A percentile compares a stretch with the other conserved stretches of the same genome.
These are phyloP conservation scores for Megamerina dolium DNA, from an alignment of 2,888 invertebrate genomes.

Conservation along the genomic window DNA sequence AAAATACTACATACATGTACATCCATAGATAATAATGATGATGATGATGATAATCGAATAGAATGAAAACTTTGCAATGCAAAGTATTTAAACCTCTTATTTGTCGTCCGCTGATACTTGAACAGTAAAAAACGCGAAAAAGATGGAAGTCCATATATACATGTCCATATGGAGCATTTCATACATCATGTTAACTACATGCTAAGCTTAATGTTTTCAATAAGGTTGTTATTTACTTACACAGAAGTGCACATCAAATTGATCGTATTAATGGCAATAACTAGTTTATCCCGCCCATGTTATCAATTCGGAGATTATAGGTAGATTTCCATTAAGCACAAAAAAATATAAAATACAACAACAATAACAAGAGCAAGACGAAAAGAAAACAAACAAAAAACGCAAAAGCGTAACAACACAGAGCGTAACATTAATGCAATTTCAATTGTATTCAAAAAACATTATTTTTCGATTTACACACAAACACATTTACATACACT, in stretches of 20 bases:
- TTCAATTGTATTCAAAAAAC: conserved; percentile 34
- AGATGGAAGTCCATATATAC: too few species aligned
- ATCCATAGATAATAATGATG: too few species aligned
- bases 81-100: too few species aligned
- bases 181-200: too few species aligned
- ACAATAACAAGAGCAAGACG: conserved; percentile 9
- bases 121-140: too few species aligned
- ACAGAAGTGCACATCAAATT: conserved; percentile 49
- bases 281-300: conserved; percentile 50
- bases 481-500: neutral
- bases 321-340: conserved; percentile 43
- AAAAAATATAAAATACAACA: conserved; percentile 14
- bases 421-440: conserved; percentile 37
- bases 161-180: too few species aligned
- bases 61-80: too few species aligned
- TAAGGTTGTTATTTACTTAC: conserved; percentile 45
- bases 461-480: conserved; percentile 41
- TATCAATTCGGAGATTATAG: conserved; percentile 47
- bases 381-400: conserved; percentile 13
- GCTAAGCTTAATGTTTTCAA: conserved; percentile 30
- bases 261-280: conserved; percentile 50
- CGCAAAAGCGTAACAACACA: conserved; percentile 9
- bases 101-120: too few species aligned
- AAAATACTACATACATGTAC: too few species aligned
- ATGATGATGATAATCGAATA: too few species aligned